A percentile compares a stretch with the other conserved stretches of the same genome.
These are phyloP conservation scores for Ganaspis sp. DNA, from an alignment of 1,140 invertebrate genomes.

Conservation along the genomic window DNA sequence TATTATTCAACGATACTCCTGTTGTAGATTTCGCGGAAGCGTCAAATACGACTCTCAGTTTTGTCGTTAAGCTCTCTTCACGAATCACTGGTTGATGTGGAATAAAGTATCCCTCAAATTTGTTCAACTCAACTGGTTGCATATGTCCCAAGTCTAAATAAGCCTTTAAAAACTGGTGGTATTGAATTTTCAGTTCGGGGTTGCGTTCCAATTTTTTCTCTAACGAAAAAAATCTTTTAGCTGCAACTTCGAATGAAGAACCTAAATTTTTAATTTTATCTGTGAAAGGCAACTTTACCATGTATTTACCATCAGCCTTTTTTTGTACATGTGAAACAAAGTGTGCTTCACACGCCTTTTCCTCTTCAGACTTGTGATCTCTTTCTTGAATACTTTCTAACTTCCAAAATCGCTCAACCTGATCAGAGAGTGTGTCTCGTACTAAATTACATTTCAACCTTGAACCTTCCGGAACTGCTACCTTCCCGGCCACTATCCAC, in stretches of 20 bases:
- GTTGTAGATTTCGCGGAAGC: slow-evolving; percentile 40
- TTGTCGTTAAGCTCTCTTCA: slow-evolving; percentile 39
- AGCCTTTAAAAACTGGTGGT: slow-evolving; percentile 29
- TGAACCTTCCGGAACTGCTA: neutral
- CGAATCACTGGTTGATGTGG: slow-evolving; percentile 60
- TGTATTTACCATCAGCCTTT: slow-evolving; percentile 12
- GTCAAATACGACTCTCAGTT: slow-evolving; percentile 50
- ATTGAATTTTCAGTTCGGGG: slow-evolving; percentile 24
- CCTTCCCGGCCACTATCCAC: slow-evolving; percentile 17
- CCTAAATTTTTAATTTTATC: slow-evolving; percentile 12
- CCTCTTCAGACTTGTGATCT: slow-evolving; percentile 4
- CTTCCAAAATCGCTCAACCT: slow-evolving; percentile 32
- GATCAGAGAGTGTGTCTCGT: neutral
- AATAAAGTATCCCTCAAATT: slow-evolving; percentile 37
- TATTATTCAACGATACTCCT: slow-evolving; percentile 57
- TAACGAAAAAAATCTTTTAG: slow-evolving; percentile 17
- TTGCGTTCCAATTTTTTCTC: slow-evolving; percentile 30
- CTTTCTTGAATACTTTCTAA: slow-evolving; percentile 7
- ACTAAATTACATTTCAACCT: neutral
- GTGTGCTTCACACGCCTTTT: slow-evolving; percentile 23
- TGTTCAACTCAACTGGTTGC: neutral
- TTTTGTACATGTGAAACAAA: neutral
- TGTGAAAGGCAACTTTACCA: slow-evolving; percentile 30
- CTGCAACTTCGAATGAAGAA: slow-evolving; percentile 16
- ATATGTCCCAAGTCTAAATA: slow-evolving; percentile 9